Evolutionary conservation across 2,797 vertebrate species (phyloP), one percentile per base, ranked within the genome.

Genomic region (Hydrolagus colliei): DNA sequence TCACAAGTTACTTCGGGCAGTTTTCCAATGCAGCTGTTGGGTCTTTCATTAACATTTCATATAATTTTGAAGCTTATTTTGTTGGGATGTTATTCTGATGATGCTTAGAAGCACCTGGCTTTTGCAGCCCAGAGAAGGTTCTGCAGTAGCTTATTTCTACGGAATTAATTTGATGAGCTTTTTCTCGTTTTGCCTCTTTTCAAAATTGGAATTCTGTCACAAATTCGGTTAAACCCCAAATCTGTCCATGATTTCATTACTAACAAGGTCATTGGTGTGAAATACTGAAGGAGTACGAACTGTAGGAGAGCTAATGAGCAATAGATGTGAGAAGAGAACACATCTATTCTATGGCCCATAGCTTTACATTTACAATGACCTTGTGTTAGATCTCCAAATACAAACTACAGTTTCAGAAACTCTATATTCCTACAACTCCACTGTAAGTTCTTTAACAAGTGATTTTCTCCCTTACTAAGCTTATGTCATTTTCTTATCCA

Each of bases 11-110:
- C 41, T 52, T 35, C 68, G 65, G 79, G 65, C 79, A 84, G 32
- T 68, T 84, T 84, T 84, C 79, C 79, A 84, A 11, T 68, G 32
- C 79, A 84, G 79, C 79, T 84, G 79, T 68, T 82, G 20, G 63
- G n/a, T 84, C 79, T 68, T 84, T 84, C 68, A 65, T 84, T 84
- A 71, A 71, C 9, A 52, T 11, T 84, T 84, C 79, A 84, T 41
- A 84, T 27, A 84, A 27, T 12, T 84, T 84, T 12, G 65, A 84
- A 84, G 68, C 20, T 27, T 84, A 65, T 18, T 52, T 13, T 75
- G 35, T 18, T 68, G 32, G 68, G 79, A 18, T 84, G 32, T 84
- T 84, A 11, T 71, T 71, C 68, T 84, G 79, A 41, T 84, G 41
- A 35, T 84, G 79, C 79, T 67, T 71, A 20, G 9, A 71, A 52